Percentiles rank a stretch among this genome's conserved stretches.
These are phyloP conservation scores for Nesoenas mayeri DNA, from an alignment of 2,113 vertebrate species.

Conservation along the genomic window DNA sequence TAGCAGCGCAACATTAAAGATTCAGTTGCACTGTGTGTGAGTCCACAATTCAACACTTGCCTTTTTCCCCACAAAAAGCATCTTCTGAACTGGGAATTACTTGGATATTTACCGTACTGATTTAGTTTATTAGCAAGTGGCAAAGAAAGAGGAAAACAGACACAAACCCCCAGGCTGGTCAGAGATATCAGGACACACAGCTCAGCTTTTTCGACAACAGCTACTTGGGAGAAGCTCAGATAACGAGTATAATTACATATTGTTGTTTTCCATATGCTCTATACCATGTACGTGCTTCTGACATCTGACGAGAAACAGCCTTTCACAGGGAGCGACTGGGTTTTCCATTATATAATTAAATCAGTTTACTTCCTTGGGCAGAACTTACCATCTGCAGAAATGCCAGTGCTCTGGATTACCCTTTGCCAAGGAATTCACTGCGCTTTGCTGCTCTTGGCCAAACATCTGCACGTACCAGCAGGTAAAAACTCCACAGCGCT, in stretches of 20 bases:
- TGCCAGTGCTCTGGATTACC: background rate
- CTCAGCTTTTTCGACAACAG: too few species aligned
- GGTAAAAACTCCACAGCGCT: background rate
- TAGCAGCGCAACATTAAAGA: background rate
- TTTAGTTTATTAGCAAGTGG: background rate
- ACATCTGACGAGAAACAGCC: background rate
- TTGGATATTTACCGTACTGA: background rate
- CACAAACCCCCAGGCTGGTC: accelerated
- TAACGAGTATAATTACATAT: background rate
- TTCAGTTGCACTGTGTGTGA: background rate
- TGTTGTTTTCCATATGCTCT: background rate
- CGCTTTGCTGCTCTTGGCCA: background rate
- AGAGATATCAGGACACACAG: accelerated
- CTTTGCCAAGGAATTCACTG: background rate
- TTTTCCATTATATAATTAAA: background rate
- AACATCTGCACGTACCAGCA: background rate
- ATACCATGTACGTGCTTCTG: background rate
- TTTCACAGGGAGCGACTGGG: background rate
- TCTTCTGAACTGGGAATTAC: background rate
- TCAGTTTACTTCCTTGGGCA: background rate
- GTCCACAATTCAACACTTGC: background rate
- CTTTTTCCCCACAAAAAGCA: background rate
- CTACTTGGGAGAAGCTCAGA: background rate
- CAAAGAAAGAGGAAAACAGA: background rate
- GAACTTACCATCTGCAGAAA: background rate